Percentiles rank a stretch among this genome's conserved stretches.
phyloP scores from a whole-genome alignment of 2,888 invertebrate genomes.

The Melanchra persicariae region DNA sequence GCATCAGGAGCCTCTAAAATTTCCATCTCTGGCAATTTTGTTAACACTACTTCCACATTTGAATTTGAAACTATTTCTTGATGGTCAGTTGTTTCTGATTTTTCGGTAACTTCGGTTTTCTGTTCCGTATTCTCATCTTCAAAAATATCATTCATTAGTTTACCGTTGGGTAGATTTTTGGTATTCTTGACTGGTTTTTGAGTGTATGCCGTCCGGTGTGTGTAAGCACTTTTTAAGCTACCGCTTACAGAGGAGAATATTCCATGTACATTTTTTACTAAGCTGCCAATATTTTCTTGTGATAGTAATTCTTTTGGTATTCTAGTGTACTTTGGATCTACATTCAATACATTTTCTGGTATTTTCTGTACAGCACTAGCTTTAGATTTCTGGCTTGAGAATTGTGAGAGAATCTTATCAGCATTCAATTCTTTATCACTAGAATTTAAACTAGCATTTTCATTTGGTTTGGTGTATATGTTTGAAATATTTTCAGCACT shows the following conservation, averaged over 20 bases:
- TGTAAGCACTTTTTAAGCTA: slow-evolving; percentile 86
- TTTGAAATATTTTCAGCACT: slow-evolving; percentile 84
- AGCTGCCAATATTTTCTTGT: slow-evolving; percentile 83
- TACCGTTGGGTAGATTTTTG: slow-evolving; percentile 80
- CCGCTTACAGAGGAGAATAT: slow-evolving; percentile 88
- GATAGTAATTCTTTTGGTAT: slow-evolving; percentile 84
- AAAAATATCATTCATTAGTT: slow-evolving; percentile 86
- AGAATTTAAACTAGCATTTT: slow-evolving; percentile 60
- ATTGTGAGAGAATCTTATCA: slow-evolving; percentile 81
- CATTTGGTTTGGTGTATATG: slow-evolving; percentile 60
- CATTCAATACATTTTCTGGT: slow-evolving; percentile 69
- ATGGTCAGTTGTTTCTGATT: slow-evolving; percentile 42
- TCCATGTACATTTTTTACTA: slow-evolving; percentile 89
- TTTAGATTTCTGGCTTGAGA: slow-evolving; percentile 80
- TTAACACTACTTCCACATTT: slow-evolving; percentile 39
- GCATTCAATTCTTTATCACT: slow-evolving; percentile 77
- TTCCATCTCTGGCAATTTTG: slow-evolving; percentile 51
- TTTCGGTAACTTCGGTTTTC: slow-evolving; percentile 17
- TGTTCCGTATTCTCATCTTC: slow-evolving; percentile 75
- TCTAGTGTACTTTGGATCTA: slow-evolving; percentile 75
- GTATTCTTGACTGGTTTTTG: slow-evolving; percentile 76
- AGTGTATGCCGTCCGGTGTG: slow-evolving; percentile 72
- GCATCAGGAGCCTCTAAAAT: slow-evolving; percentile 55
- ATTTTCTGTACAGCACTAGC: slow-evolving; percentile 80
- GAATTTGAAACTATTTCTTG: slow-evolving; percentile 47